phyloP scores from a whole-genome alignment of 2,797 vertebrate genomes.

The Agapornis canus region DNA sequence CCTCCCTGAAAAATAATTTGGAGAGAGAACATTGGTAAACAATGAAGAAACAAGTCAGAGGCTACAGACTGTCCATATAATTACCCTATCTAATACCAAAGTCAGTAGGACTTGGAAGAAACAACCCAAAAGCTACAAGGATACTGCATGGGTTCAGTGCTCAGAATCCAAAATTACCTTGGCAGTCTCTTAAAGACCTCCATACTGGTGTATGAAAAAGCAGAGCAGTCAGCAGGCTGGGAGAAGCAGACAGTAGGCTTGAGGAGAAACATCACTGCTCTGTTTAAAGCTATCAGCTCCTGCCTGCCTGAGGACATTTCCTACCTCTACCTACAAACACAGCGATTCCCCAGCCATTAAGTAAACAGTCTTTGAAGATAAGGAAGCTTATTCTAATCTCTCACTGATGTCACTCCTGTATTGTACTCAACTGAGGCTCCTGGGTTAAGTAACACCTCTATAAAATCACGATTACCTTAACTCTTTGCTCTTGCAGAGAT shows the following conservation, averaged over 20 bases:
- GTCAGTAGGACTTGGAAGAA: neutral
- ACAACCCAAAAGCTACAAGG: neutral
- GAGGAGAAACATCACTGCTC: neutral
- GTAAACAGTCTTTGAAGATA: slow-evolving; percentile 66
- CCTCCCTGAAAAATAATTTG: neutral
- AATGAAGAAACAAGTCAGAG: neutral
- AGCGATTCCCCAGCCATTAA: neutral
- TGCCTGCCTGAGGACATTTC: slow-evolving; percentile 30
- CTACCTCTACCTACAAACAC: slow-evolving; percentile 38
- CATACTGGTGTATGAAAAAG: neutral
- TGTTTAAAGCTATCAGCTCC: neutral
- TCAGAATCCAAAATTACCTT: neutral
- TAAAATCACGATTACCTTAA: neutral
- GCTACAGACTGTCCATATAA: neutral
- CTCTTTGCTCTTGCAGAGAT: neutral
- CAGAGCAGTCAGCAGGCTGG: neutral
- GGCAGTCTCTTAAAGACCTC: neutral
- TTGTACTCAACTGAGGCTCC: slow-evolving; percentile 18
- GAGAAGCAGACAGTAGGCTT: neutral
- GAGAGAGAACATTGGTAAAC: neutral
- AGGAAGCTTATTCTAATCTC: slow-evolving; percentile 38
- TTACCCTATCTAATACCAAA: neutral
- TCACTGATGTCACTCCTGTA: slow-evolving; percentile 18
- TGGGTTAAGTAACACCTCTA: neutral
- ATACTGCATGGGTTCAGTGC: neutral